Evolutionary conservation across 2,113 vertebrate species (phyloP), one percentile per base, ranked within the genome.

Genomic region (Hiodon tergisus): DNA sequence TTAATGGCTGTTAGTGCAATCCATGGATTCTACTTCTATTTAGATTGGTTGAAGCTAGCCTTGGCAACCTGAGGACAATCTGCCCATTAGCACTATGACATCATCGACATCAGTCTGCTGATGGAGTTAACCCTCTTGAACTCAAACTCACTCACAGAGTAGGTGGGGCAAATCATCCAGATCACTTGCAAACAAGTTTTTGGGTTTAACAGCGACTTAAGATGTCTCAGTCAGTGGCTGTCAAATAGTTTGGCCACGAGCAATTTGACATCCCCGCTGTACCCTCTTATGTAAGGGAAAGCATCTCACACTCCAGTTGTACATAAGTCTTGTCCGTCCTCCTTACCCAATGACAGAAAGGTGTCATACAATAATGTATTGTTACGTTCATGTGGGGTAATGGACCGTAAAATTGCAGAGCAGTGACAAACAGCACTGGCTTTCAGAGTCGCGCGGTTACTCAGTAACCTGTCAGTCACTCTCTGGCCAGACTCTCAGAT

Each of bases 391-490:
- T 31, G 31, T 31, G 31, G 31, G 31, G 31, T 31, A 31, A 31
- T 31, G 2, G 31, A 31, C 66, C 52, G 48, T 51, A 68, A 2
- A n/a, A 51, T 68, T 7, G 11, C 16, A 46, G 62, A 68, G 58
- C 13, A 50, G 57, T n/a, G 59, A 31, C 31, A 13, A 74, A 54
- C 6, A 48, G 9, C 31, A 47, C 57, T 17, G 16, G 16, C 7
- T 51, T n/a, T 47, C 11, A 17, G 3, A 5, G 71, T 16, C 16
- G 54, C 61, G 10, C 52, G 75, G 80, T 82, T 83, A 85, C 88
- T 84, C 76, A 69, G 85, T 89, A 88, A 85, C 86, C 78, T 10
- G 65, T 10, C 6, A 16, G 74, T 71, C 77, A 72, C 69, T 81
- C 78, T 78, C 71, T 53, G 77, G 75, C 76, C 77, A 53, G 66